These are phyloP conservation scores for Mayetiola destructor DNA, from an alignment of 2,888 invertebrate species.

Conservation along the genomic window DNA sequence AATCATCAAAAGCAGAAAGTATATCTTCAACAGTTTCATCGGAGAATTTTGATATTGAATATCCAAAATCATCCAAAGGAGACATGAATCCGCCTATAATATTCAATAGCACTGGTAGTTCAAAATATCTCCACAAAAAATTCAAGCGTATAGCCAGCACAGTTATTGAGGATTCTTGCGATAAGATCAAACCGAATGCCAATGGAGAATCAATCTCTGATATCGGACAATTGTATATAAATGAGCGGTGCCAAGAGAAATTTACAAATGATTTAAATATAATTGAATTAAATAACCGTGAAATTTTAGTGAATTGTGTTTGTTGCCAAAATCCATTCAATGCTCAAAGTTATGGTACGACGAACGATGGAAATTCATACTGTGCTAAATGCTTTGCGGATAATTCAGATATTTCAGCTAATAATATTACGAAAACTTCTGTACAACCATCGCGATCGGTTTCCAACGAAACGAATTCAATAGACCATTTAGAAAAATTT, in stretches of 20 bases:
- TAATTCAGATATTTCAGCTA: neutral
- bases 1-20: neutral
- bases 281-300: too few relatives aligned
- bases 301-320: too few relatives aligned
- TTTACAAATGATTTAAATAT: too few relatives aligned
- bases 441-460: neutral
- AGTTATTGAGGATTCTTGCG: conserved; percentile 22
- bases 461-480: neutral
- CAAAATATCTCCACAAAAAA: conserved; percentile 80
- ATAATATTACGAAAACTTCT: neutral
- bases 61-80: conserved; percentile 1
- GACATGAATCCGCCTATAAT: neutral
- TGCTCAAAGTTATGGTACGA: neutral
- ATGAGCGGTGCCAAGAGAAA: too few relatives aligned
- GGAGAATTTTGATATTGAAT: neutral
- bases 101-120: conserved; percentile 37
- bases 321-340: neutral
- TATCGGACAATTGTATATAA: neutral
- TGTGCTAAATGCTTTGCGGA: neutral
- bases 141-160: conserved; percentile 75
- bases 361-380: neutral
- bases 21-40: neutral
- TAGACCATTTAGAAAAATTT: neutral
- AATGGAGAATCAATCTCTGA: neutral
- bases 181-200: neutral